These are phyloP conservation scores for Disparrhopalites patrizii DNA, from an alignment of 2,888 invertebrate species.

Conservation along the genomic window DNA sequence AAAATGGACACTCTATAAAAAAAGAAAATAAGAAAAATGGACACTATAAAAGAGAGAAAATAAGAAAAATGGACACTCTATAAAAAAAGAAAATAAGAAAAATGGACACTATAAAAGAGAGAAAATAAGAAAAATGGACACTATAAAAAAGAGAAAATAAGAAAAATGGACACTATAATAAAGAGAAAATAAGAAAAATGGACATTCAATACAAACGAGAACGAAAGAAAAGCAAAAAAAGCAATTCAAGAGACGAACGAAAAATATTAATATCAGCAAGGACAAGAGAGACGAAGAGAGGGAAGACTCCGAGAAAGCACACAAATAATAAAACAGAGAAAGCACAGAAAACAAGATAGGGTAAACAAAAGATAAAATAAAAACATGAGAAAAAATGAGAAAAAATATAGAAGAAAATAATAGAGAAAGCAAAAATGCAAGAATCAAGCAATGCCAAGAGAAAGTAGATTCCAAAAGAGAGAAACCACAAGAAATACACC, in stretches of 20 bases:
- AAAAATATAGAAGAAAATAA: no score
- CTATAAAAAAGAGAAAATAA: background rate
- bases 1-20: no score
- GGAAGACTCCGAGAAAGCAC: background rate
- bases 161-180: background rate
- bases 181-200: background rate
- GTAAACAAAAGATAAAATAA: no score
- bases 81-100: background rate
- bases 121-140: background rate
- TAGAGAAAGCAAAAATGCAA: no score
- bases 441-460: no score
- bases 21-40: no score
- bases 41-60: background rate
- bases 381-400: no score
- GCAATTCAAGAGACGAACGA: no score
- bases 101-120: background rate
- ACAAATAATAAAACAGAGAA: background rate
- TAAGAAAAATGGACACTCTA: no score
- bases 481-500: no score
- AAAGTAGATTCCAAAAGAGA: no score
- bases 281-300: background rate
- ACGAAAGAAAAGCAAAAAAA: background rate
- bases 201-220: no score
- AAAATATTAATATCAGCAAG: background rate
- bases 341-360: background rate